These are phyloP conservation scores for Tachyglossus aculeatus DNA, from an alignment of 2,797 vertebrate genomes.

Conservation along the genomic window DNA sequence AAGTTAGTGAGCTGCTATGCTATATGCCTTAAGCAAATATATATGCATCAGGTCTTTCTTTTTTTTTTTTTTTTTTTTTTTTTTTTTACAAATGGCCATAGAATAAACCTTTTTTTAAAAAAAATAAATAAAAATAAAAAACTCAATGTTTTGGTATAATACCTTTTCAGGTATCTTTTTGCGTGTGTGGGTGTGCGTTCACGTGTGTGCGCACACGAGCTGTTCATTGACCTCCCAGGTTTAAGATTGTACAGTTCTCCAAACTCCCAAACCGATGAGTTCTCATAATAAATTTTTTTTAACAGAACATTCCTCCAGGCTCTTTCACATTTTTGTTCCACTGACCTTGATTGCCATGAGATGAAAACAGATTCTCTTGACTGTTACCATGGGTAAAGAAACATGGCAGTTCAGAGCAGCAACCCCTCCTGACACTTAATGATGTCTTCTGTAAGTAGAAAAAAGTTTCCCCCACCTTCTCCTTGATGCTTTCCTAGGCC, in stretches of 20 bases:
- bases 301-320: slow-evolving; percentile 62
- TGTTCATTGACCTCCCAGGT: slow-evolving; percentile 72
- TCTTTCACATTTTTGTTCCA: background rate
- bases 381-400: too few species aligned
- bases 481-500: too few species aligned
- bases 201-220: slow-evolving; percentile 54
- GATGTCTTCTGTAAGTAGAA: too few species aligned
- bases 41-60: slow-evolving; percentile 75
- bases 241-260: slow-evolving; percentile 73
- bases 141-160: slow-evolving; percentile 71
- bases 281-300: slow-evolving; percentile 77
- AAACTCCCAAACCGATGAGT: slow-evolving; percentile 68
- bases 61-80: slow-evolving; percentile 76
- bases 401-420: too few species aligned
- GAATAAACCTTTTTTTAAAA: slow-evolving; percentile 72
- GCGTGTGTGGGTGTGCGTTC: slow-evolving; percentile 45
- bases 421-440: too few species aligned
- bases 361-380: too few species aligned
- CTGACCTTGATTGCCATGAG: background rate
- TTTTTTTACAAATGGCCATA: slow-evolving; percentile 76
- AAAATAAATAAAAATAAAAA: slow-evolving; percentile 57
- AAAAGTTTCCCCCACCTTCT: too few species aligned
- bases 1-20: slow-evolving; percentile 77
- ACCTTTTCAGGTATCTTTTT: slow-evolving; percentile 72
- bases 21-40: slow-evolving; percentile 81